Evolutionary conservation across 1,140 invertebrate genomes (phyloP), one percentile per base, ranked within the genome.

Genomic region (Cephus cinctus): DNA sequence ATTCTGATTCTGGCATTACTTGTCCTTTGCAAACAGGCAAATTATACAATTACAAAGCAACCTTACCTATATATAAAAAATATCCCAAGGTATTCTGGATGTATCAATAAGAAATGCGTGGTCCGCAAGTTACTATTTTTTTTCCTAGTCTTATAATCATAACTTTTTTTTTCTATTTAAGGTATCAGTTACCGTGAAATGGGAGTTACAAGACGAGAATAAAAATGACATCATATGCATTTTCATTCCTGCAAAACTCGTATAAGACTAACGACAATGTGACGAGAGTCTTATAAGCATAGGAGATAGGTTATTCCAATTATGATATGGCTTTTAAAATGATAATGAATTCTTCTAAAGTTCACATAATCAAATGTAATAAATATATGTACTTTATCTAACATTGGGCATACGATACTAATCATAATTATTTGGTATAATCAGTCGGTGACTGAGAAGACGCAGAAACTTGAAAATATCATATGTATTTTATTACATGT

Each of bases 101-200:
- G n/a, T n/a, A n/a, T n/a, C n/a, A n/a, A n/a, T n/a, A n/a, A n/a
- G n/a, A n/a, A n/a, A n/a, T n/a, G n/a, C n/a, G n/a, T n/a, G n/a
- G n/a, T n/a, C n/a, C n/a, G n/a, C n/a, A n/a, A n/a, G n/a, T n/a
- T n/a, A n/a, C n/a, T n/a, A n/a, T n/a, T n/a, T n/a, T n/a, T n/a
- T n/a, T n/a, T n/a, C n/a, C n/a, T n/a, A n/a, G n/a, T n/a, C n/a
- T n/a, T n/a, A n/a, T n/a, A n/a, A n/a, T n/a, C n/a, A n/a, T n/a
- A n/a, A n/a, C n/a, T n/a, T n/a, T n/a, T n/a, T n/a, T n/a, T n/a
- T n/a, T n/a, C n/a, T n/a, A n/a, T 70, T 69, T 6, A 38, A 83
- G 81, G 54, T 89, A 0, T 77, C 67, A 1, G 82, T 90, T 0
- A 77, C 80, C 2, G 82, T 90, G 0, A 87, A 86, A 69, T 89